Percentiles rank a stretch among this genome's conserved stretches.
Evolutionary conservation across 1,140 invertebrate species (phyloP).

Genomic region (Mylabris phalerata): DNA sequence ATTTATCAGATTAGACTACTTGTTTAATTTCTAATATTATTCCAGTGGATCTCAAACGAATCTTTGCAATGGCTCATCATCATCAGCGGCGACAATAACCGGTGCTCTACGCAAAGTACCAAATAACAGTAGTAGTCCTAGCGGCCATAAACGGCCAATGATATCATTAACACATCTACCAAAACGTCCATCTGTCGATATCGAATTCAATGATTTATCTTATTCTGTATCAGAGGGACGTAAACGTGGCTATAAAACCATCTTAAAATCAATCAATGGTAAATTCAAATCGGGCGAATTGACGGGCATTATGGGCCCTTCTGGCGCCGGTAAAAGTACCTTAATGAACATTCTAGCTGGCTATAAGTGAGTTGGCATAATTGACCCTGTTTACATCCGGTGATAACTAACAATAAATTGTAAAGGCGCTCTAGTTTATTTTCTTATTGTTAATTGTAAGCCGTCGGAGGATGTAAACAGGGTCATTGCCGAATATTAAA

Average conservation of each 20-base stretch:
- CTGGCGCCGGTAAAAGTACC: conserved; percentile 88
- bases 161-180: conserved; percentile 67
- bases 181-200: conserved; percentile 77
- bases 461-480: conserved; percentile 19
- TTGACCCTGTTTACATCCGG: too few relatives aligned
- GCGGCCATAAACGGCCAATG: conserved; percentile 40
- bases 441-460: too few relatives aligned
- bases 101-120: conserved; percentile 56
- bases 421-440: too few relatives aligned
- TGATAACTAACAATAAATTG: too few relatives aligned
- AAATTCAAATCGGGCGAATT: conserved; percentile 70
- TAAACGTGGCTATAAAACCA: conserved; percentile 70
- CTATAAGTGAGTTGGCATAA: conserved; percentile 63
- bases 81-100: conserved; percentile 41
- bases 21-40: conserved; percentile 15
- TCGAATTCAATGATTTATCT: conserved; percentile 76
- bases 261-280: conserved; percentile 80
- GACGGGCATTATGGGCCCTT: conserved; percentile 91
- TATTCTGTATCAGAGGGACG: conserved; percentile 80
- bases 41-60: conserved; percentile 60
- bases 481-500: neutral
- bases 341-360: conserved; percentile 86
- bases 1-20: neutral
- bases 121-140: conserved; percentile 54
- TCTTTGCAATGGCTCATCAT: conserved; percentile 58